Conservation (phyloP, 2,797 vertebrate genomes). For the Mastacembelus armatus region DNA sequence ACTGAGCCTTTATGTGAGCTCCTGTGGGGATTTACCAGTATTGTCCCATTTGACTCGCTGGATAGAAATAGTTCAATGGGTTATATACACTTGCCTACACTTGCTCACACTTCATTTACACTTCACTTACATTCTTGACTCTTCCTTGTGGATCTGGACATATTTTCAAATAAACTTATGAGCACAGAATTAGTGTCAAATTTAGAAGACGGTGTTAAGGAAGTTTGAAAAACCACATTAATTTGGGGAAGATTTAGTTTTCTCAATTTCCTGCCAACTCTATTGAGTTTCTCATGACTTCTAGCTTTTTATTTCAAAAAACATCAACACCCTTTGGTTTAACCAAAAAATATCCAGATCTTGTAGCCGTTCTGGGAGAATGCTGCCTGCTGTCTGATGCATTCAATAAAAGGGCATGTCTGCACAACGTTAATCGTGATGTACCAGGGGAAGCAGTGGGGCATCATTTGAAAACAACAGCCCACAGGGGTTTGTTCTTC, state of each 20-base stretch:
- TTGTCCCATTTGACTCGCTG: constrained; percentile 47
- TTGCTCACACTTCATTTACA: constrained; percentile 24
- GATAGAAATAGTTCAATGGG: constrained; percentile 43
- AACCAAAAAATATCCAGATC: constrained; percentile 60
- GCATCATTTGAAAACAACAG: constrained; percentile 83
- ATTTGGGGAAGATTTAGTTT: constrained; percentile 36
- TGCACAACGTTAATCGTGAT: constrained; percentile 81
- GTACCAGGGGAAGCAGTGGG: constrained; percentile 78
- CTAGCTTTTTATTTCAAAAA: constrained; percentile 56
- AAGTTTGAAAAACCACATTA: constrained; percentile 32
- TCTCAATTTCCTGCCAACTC: constrained; percentile 35
- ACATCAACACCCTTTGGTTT: constrained; percentile 70
- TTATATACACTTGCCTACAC: too few relatives aligned
- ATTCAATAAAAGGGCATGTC: constrained; percentile 80
- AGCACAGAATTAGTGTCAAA: constrained; percentile 11
- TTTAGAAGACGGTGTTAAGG: constrained; percentile 40
- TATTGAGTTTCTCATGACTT: constrained; percentile 47
- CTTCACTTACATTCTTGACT: constrained; percentile 20
- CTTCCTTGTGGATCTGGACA: background rate
- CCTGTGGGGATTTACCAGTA: constrained; percentile 58
- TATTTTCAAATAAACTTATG: constrained; percentile 24
- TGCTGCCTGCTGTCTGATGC: constrained; percentile 69
- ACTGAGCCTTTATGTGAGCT: constrained; percentile 58
- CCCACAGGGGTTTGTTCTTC: constrained; percentile 84
- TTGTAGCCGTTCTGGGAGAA: constrained; percentile 56